Evolutionary conservation across 2,888 invertebrate species (phyloP), one percentile per base, ranked within the genome.

Genomic region (Junonia oenone): DNA sequence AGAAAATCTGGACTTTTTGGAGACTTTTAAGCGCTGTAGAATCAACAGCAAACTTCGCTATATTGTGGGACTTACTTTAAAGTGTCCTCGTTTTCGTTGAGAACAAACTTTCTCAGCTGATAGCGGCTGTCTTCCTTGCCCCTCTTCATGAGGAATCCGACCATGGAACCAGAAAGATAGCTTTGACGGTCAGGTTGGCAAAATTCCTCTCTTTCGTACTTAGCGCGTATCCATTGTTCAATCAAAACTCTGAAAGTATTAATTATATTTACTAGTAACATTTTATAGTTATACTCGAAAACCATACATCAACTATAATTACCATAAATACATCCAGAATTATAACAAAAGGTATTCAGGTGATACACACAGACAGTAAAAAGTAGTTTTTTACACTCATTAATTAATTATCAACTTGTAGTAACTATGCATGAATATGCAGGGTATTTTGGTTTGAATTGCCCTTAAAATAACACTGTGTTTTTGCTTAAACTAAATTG

Each of bases 211-310:
- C 97, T 91, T 78, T 96, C 93, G 81, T 98, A 98, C 82, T 98
- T 98, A 5, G 97, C 97, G 63, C 95, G 91, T 62, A 98, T 97
- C 96, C 97, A 98, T 79, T 98, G 97, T 74, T 97, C 96, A 57
- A 96, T 92, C 53, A 98, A 88, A 45, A 97, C 95, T 77, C 97
- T 97, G 86, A 6, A 89, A 87, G 61, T n/a, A 38, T 29, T 31
- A 1, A 19, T 19, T 11, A 45, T 29, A 15, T 19, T 40, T 11
- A 40, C 38, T 4, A 40, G 19, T 33, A n/a, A n/a, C n/a, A n/a
- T n/a, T n/a, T n/a, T n/a, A n/a, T n/a, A n/a, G n/a, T 33, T 33
- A n/a, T n/a, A 29, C 8, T 11, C 8, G n/a, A 33, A n/a, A 1
- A 11, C 8, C 31, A n/a, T 4, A 3, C 11, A n/a, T 33, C 8